Conservation (phyloP, 1,140 invertebrate genomes). For the Drosophila athabasca region DNA sequence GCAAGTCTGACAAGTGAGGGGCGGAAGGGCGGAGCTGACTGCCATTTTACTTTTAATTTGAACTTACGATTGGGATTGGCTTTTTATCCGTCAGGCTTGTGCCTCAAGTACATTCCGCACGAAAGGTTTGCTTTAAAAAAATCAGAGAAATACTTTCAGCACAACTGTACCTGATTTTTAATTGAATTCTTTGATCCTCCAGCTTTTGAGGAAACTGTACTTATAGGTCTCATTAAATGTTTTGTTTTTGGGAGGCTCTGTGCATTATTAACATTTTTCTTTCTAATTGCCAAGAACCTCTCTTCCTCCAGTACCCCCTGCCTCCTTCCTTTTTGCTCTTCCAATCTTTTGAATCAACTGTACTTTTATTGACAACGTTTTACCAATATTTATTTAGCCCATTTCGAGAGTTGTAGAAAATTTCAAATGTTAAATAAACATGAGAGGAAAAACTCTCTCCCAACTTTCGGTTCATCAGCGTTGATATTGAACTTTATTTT, state of each 20-base stretch:
- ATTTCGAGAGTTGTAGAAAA: slow-evolving; percentile 23
- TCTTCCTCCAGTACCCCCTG: no score
- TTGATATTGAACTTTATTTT: slow-evolving; percentile 47
- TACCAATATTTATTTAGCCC: slow-evolving; percentile 37
- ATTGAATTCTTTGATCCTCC: not conserved
- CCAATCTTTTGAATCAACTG: not conserved
- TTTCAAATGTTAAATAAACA: slow-evolving; percentile 29
- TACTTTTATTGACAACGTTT: slow-evolving; percentile 8
- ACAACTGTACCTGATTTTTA: slow-evolving; percentile 8
- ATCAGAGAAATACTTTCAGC: slow-evolving; percentile 1
- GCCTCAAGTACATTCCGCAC: slow-evolving; percentile 6
- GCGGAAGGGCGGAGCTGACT: slow-evolving; percentile 1
- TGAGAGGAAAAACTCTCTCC: slow-evolving; percentile 6
- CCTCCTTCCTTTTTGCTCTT: no score
- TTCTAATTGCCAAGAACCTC: no score
- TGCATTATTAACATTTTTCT: no score
- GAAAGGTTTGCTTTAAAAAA: not conserved
- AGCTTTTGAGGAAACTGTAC: not conserved
- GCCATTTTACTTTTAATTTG: slow-evolving; percentile 63
- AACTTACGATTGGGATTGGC: slow-evolving; percentile 49
- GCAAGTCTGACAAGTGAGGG: slow-evolving; percentile 40
- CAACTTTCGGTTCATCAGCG: slow-evolving; percentile 49
- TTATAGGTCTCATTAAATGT: not conserved
- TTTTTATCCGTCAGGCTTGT: slow-evolving; percentile 10
- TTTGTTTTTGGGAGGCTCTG: no score